phyloP scores from a whole-genome alignment of 2,113 vertebrate species.

The Notechis scutatus region DNA sequence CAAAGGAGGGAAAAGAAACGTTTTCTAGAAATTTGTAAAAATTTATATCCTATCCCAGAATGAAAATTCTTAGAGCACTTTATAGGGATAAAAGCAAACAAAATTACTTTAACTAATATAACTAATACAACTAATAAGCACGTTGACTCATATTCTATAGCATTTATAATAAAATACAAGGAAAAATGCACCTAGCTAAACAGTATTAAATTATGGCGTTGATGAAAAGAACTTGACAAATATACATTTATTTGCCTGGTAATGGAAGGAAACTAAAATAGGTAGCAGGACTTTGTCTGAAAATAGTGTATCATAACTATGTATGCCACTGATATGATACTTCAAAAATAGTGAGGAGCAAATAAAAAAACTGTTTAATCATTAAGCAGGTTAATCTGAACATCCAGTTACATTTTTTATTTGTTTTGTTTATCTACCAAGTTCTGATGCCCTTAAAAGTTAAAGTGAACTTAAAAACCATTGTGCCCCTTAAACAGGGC shows the following conservation, averaged over 20 bases:
- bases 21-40: not conserved
- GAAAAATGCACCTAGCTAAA: not conserved
- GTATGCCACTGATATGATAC: not conserved
- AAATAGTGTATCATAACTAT: not conserved
- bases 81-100: not conserved
- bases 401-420: not conserved
- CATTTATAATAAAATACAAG: not conserved
- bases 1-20: not conserved
- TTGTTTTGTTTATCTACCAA: not conserved
- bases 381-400: not conserved
- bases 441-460: not conserved
- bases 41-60: not conserved
- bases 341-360: not conserved
- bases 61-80: not conserved
- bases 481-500: not conserved
- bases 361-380: not conserved
- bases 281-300: not conserved
- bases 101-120: not conserved
- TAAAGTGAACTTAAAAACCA: not conserved
- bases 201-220: not conserved
- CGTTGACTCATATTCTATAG: not conserved
- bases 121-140: not conserved
- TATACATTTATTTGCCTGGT: not conserved
- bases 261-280: not conserved
- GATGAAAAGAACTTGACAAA: not conserved